A percentile compares a stretch with the other conserved stretches of the same genome.
phyloP scores from a whole-genome alignment of 1,140 invertebrate genomes.

The Procambarus clarkii region DNA sequence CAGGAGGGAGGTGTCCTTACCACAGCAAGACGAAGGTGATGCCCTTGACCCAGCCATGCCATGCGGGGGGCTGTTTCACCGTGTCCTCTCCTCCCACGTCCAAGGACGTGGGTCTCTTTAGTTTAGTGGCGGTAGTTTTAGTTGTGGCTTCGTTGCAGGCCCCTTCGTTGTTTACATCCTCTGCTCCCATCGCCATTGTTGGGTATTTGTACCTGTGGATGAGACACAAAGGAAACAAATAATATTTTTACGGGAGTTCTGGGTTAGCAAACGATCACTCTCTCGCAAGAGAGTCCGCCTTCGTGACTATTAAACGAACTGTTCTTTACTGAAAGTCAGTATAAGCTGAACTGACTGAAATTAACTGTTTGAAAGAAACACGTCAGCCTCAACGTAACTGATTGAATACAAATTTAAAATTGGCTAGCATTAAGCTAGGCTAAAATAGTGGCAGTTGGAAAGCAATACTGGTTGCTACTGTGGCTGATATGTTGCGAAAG shows the following conservation, averaged over 20 bases:
- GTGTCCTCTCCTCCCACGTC: background rate
- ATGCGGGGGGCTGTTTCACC: background rate
- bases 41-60: slow-evolving; percentile 37
- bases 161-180: background rate
- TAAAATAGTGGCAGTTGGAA: no score
- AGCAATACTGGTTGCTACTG: no score
- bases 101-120: slow-evolving; percentile 17
- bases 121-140: background rate
- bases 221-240: background rate
- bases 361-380: no score
- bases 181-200: background rate
- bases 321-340: no score
- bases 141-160: background rate
- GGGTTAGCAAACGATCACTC: no score
- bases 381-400: no score
- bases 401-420: no score
- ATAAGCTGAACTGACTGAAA: no score
- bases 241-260: background rate
- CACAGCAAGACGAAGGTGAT: slow-evolving; percentile 35
- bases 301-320: no score
- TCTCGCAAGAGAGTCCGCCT: no score
- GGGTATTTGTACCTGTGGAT: background rate
- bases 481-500: no score
- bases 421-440: no score
- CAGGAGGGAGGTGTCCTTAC: slow-evolving; percentile 11